Evolutionary conservation across 2,888 invertebrate genomes (phyloP), one percentile per base, ranked within the genome.

Genomic region (Eupithecia insigniata): DNA sequence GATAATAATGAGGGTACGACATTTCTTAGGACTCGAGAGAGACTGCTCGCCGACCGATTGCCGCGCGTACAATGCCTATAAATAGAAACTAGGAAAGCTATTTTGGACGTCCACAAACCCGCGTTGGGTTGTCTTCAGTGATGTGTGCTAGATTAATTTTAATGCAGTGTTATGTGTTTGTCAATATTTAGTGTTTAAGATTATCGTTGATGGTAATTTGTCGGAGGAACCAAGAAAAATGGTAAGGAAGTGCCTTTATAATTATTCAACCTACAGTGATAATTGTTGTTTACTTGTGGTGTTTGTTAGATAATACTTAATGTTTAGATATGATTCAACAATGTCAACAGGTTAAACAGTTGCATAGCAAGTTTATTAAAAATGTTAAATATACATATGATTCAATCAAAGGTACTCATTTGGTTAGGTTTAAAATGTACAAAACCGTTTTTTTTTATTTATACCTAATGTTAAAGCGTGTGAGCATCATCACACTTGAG

Each of bases 71-170:
- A 84, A 79, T 82, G 80, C 76, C 90, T 93, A 93, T 85, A 88
- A 86, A 88, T 93, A 93, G 92, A 91, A 87, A 89, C 87, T 91
- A 88, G 91, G 86, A 88, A 85, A 88, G 83, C 87, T 91, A 91
- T 89, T 88, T 89, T 84, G 87, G 87, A 84, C 82, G 81, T 81
- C 79, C 85, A 82, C 36, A 64, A 64, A 62, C 74, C 76, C 76
- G 76, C 77, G 32, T 67, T 58, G 64, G 30, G 43, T 76, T 77
- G 73, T 74, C 70, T 67, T 77, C 77, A 76, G 75, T 72, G 68
- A 66, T 68, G 70, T 69, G 71, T 66, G 71, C 72, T 74, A 70
- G 67, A 71, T 73, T 73, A 39, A 64, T 64, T 36, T 70, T 74
- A 12, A 64, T 64, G 64, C 61, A 62, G 18, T 62, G 34, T 32